Base-by-base conservation (phyloP, 2,888 invertebrate genomes). In the Hydropsyche betteni region DNA sequence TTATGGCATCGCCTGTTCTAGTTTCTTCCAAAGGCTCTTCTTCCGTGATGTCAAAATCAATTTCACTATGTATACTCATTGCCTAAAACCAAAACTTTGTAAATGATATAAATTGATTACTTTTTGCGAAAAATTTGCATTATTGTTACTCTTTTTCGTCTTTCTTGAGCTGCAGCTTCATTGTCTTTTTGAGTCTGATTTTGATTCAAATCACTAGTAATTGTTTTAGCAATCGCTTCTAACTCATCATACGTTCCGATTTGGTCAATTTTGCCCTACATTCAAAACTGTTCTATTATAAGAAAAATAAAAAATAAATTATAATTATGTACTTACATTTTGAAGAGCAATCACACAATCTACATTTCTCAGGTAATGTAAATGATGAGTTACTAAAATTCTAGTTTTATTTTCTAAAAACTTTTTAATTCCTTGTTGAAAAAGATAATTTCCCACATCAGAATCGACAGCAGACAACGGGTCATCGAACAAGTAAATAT, bases 361-460 rank as follows among this genome's bases (percentile, higher is more conserved):
- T 0, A 90, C 91, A n/a, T 87, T 82, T 80, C 90, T 89, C 38
- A 93, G 86, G 81, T 92, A 93, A 82, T 96, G 95, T 34, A 94
- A 85, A 82, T 96, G 95, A 84, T 96, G 95, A 0, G 96, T 96
- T 76, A 94, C 93, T 8, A 96, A 88, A 78, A 95, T 89, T 36
- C 93, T 87, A 1, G 93, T 92, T 82, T 92, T 90, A 77, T 90
- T 85, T 12, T 86, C 84, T 77, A 94, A 84, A 72, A 88, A 85
- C 0, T 87, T 88, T 80, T 85, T 86, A 51, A 93, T 88, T 79
- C 92, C 94, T 83, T 92, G 89, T 8, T 91, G 87, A 80, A 93
- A 91, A 33, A 94, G 85, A 81, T 92, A 91, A 80, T 90, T 89
- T 34, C 92, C 91, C 1, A 94, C 93, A 80, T 90, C 90, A 0